Evolutionary conservation across 2,113 vertebrate species (phyloP), one percentile per base, ranked within the genome.

Genomic region (Rhizomys pruinosus): DNA sequence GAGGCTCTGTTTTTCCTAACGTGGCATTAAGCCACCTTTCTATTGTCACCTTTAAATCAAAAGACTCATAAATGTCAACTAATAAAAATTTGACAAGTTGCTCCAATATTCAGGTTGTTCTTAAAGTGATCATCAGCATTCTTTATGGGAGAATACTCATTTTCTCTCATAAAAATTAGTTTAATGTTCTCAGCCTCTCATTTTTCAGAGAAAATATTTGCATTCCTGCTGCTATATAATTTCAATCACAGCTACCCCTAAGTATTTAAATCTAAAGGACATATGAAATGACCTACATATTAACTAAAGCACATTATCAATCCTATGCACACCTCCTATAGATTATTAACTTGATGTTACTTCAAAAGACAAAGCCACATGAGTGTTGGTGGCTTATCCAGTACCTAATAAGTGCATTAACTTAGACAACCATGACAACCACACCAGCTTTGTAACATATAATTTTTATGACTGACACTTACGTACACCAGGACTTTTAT

Each of bases 251-350:
- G 78, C 87, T 84, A 84, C 69, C 44, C 22, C 42, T 71, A 93
- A 92, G 47, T 32, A 96, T 95, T 97, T 96, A 91, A 97, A 92
- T 68, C 90, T 89, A 71, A 95, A 97, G 72, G 47, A 95, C 74
- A 85, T 17, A 88, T 77, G 81, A 82, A 96, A 80, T 16, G 94
- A 94, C 76, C 76, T 94, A 82, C 86, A 81, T 95, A 92, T 94
- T 97, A 93, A 87, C 71, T 20, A 25, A 96, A 96, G 66, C 87
- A 91, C 25, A 93, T 95, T 84, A 93, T 85, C 76, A 96, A 90
- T 72, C 64, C 29, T 94, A 88, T 86, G 55, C 64, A 84, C 4
- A 79, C 15, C 23, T 89, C 44, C 39, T 32, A 16, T 87, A 32
- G 25, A 95, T 96, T 95, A 81, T 52, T 92, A 96, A 96, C 90